Conservation (phyloP, 64 coral and sea anemone genomes). For the Stylophora pistillata region DNA sequence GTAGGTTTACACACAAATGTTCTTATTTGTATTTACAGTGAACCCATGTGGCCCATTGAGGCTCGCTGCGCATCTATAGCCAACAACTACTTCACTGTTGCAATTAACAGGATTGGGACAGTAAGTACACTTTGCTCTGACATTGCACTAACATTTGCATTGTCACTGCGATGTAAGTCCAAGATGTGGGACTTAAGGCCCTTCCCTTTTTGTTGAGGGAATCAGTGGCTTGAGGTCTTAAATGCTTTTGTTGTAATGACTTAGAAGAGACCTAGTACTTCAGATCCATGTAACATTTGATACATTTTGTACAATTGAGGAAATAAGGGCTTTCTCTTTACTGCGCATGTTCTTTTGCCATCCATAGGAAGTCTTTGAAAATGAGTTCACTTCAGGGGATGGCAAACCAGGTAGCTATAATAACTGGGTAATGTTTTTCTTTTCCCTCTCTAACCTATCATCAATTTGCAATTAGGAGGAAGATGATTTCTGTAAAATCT, state of each 20-base stretch:
- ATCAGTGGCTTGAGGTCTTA: no score
- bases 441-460: no score
- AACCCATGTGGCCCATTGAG: slow-evolving; percentile 98
- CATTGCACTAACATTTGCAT: neutral
- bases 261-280: no score
- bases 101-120: slow-evolving; percentile 97
- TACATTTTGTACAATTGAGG: no score
- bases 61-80: slow-evolving; percentile 93
- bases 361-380: slow-evolving; percentile 82
- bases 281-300: no score
- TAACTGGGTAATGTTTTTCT: neutral
- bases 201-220: no score
- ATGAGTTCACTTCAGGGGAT: slow-evolving; percentile 98
- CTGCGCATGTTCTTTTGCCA: neutral
- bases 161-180: neutral
- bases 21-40: slow-evolving; percentile 53
- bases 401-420: slow-evolving; percentile 85
- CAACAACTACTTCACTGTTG: slow-evolving; percentile 88
- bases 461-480: no score
- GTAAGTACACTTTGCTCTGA: slow-evolving; percentile 44
- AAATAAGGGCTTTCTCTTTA: neutral
- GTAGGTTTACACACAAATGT: neutral
- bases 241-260: no score
- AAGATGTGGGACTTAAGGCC: no score
- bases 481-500: no score